phyloP scores from a whole-genome alignment of 1,140 invertebrate genomes.

The Leptinotarsa undecemlineata region DNA sequence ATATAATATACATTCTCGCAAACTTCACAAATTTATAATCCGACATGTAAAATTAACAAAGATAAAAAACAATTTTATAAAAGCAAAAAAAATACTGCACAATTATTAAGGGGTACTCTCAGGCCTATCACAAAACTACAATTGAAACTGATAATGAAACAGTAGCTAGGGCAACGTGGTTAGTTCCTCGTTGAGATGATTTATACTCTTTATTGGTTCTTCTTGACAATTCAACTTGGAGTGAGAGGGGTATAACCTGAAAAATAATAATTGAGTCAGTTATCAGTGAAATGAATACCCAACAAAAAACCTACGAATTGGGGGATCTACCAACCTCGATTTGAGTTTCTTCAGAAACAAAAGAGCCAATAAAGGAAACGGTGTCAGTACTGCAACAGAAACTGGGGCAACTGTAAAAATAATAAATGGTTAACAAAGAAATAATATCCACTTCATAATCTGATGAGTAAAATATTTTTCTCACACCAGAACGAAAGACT shows the following conservation, averaged over 20 bases:
- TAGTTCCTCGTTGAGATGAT: background rate
- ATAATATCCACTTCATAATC: too few relatives aligned
- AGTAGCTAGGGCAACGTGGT: background rate
- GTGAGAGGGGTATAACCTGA: slow-evolving; percentile 8
- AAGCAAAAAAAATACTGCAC: background rate
- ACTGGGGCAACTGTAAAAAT: slow-evolving; percentile 76
- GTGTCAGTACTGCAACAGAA: slow-evolving; percentile 90
- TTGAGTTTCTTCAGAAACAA: slow-evolving; percentile 61
- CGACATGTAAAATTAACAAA: too few relatives aligned
- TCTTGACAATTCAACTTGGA: background rate
- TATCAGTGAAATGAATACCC: background rate
- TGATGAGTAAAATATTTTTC: too few relatives aligned
- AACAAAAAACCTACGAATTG: too few relatives aligned
- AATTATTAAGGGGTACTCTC: background rate
- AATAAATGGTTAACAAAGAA: too few relatives aligned
- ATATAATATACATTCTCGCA: background rate
- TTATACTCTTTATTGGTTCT: background rate
- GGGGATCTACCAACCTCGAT: slow-evolving; percentile 40
- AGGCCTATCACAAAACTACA: background rate
- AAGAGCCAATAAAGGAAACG: slow-evolving; percentile 74
- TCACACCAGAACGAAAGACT: too few relatives aligned
- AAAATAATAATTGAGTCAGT: background rate
- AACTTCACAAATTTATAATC: too few relatives aligned
- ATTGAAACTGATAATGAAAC: background rate
- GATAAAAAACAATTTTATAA: background rate